Evolutionary conservation across 2,797 vertebrate species (phyloP), one percentile per base, ranked within the genome.

Genomic region (Simalia tracyae): DNA sequence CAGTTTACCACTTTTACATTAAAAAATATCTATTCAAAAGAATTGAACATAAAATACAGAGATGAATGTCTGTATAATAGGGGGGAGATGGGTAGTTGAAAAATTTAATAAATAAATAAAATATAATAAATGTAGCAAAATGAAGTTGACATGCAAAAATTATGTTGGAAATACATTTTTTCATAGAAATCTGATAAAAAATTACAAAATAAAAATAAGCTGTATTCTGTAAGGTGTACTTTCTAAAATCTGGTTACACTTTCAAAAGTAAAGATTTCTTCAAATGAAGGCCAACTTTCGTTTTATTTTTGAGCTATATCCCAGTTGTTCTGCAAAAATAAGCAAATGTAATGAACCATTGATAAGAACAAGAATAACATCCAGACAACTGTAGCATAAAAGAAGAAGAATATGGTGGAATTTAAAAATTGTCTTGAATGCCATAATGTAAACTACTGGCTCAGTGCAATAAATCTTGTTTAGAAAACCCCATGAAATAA

Each of bases 241-340:
- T 64, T 90, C 19, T 7, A 36, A 12, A 50, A 85, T 36, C 0
- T 42, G 42, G 26, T 68, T 89, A 3, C 11, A 50, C 5, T 86
- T 88, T 88, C 61, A 84, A 26, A 88, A 36, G 8, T 56, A 63
- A 64, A 64, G 7, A 54, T 26, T 19, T 59, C 11, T 54, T 87
- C 14, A 68, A 50, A 85, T 89, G 56, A 60, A 68, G 63, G 14
- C 24, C 4, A 86, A 61, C 28, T 60, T 36, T 15, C 56, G 4
- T 88, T 84, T 84, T 84, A 84, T 81, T 61, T 64, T 68, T 72
- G 5, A 84, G 15, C 85, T 86, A 68, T 68, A 86, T 89, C 72
- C 54, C n/a, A 89, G 89, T 92, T 84, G 72, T n/a, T 89, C 61
- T 76, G 61, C 36, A 31, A 89, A 72, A 89, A 92, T 84, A n/a